Base-by-base conservation (phyloP, 1,140 invertebrate genomes). In the Caerostris extrusa region DNA sequence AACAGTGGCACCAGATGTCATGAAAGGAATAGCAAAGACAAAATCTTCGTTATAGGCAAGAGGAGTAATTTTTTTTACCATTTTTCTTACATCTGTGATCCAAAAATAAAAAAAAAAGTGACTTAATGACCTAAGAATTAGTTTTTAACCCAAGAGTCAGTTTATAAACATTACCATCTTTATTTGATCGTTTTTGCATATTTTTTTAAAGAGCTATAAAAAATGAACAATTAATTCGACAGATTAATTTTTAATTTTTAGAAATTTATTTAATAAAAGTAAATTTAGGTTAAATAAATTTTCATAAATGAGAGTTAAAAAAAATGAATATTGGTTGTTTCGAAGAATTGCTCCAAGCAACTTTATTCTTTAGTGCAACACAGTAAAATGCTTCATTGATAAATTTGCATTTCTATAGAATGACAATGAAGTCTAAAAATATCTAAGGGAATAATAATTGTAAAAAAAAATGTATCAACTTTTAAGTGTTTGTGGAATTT, bases 31-130 rank as follows among this genome's bases (percentile, higher is more conserved):
- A 55, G 53, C 55, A 87, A 93, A 69, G 88, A 85, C 81, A 89
- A 92, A 93, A 81, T 93, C 67, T 93, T 93, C 64, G 69, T 89
- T n/a, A 88, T 93, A 88, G 88, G 64, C 92, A 88, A 88, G 92
- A 17, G n/a, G 64, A 58, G 91, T 71, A 88, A 82, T 61, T 93
- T 88, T 89, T 93, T 93, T 88, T 19, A 17, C 89, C 53, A 89
- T 55, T 89, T 93, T 81, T 61, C 58, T 50, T 71, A 34, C 60
- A 55, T 93, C 85, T 87, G 5, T n/a, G 56, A 6, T 0, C n/a
- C 8, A 67, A 67, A 50, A 82, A 71, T 17, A 56, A 61, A 14
- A 57, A 56, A 82, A 61, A 93, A 82, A 81, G 89, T 10, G 17
- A 8, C 10, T 50, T 93, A 88, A 93, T 88, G 86, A 57, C 61